Percentiles rank a stretch among this genome's conserved stretches.
Evolutionary conservation across 2,797 vertebrate species (phyloP).

Genomic region (Spinus pinus): DNA sequence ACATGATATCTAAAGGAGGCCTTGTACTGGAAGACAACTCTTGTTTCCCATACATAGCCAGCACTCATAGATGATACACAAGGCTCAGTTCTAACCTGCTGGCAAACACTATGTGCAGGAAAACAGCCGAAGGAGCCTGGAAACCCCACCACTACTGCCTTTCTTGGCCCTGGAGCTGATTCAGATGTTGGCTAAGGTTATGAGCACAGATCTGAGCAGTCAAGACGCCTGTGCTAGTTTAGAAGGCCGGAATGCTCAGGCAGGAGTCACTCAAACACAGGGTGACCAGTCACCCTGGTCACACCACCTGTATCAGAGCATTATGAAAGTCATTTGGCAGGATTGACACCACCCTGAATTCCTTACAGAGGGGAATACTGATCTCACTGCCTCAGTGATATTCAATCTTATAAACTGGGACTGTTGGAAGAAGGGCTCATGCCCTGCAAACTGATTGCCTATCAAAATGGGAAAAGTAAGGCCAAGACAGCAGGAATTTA

Average conservation of each 20-base stretch:
- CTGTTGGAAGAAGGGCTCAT: not conserved
- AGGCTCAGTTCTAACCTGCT: not conserved
- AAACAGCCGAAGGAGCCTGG: not conserved
- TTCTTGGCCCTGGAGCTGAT: not conserved
- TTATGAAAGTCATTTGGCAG: not conserved
- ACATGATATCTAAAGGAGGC: not conserved
- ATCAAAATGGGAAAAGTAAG: not conserved
- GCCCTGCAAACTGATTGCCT: not conserved
- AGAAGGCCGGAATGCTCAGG: not conserved
- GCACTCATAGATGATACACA: not conserved
- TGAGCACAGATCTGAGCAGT: not conserved
- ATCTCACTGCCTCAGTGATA: not conserved
- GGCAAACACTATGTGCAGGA: not conserved
- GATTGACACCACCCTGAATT: not conserved
- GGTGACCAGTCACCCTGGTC: too few species aligned
- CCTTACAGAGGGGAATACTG: not conserved
- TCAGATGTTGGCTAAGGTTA: not conserved
- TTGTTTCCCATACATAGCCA: not conserved
- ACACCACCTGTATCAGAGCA: not conserved
- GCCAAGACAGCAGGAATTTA: not conserved
- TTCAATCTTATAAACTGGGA: not conserved
- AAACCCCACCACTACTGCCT: not conserved
- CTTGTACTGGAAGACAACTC: not conserved
- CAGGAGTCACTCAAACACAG: not conserved
- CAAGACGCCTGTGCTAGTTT: not conserved